Conservation (phyloP, 2,888 invertebrate genomes). For the Dryocosmus kuriphilus region DNA sequence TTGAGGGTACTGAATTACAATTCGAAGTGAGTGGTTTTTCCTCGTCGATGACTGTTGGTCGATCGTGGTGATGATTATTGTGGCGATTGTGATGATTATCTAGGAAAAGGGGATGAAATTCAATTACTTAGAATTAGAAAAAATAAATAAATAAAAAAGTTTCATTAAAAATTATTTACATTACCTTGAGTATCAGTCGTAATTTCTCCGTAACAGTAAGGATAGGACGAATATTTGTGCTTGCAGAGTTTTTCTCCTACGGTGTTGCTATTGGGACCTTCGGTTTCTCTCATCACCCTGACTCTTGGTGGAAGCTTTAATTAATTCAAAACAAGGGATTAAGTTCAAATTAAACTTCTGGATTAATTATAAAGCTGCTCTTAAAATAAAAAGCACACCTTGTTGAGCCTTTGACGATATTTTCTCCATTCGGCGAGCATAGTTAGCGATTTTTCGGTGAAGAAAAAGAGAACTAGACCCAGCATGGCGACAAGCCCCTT, state of each 20-base stretch:
- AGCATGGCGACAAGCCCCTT: conserved; percentile 90
- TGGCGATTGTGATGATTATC: conserved; percentile 74
- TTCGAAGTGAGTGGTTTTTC: conserved; percentile 74
- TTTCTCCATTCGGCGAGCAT: conserved; percentile 91
- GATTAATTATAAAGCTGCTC: neutral
- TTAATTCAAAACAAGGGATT: conserved; percentile 39
- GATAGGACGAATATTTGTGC: conserved; percentile 93
- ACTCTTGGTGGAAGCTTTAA: conserved; percentile 83
- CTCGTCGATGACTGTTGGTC: conserved; percentile 70
- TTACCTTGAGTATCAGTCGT: conserved; percentile 85
- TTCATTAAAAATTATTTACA: neutral
- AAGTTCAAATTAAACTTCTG: too few relatives aligned
- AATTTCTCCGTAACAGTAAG: conserved; percentile 92
- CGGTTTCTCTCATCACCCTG: conserved; percentile 86
- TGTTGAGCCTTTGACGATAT: conserved; percentile 84
- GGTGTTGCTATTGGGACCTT: conserved; percentile 79
- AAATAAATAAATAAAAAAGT: neutral
- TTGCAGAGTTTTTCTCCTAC: conserved; percentile 86
- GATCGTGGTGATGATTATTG: conserved; percentile 69
- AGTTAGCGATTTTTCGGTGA: conserved; percentile 90
- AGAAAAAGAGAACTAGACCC: conserved; percentile 93
- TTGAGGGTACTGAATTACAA: conserved; percentile 70
- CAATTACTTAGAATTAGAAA: conserved; percentile 11
- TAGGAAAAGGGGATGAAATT: conserved; percentile 49
- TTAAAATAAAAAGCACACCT: conserved; percentile 58